Evolutionary conservation across 2,113 vertebrate genomes (phyloP).

Genomic region (Columba livia): DNA sequence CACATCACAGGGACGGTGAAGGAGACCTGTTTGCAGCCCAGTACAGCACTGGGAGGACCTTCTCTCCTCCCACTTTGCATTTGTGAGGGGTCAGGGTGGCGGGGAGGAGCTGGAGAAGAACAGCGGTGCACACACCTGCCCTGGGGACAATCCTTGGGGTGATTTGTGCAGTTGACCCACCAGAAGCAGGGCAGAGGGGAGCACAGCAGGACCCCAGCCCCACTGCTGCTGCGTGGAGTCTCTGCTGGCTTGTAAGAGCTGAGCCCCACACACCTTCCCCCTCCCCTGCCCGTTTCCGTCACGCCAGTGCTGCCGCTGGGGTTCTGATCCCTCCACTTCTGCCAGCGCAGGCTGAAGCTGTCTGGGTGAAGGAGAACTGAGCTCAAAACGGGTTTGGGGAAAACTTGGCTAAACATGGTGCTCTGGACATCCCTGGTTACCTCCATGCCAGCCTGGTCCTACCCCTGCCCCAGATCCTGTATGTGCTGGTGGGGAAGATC

Average conservation of each 20-base stretch:
- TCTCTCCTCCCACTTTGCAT: not conserved
- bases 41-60: fast-evolving
- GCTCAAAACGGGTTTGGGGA: fast-evolving
- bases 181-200: not conserved
- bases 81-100: not conserved
- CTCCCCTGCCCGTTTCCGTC: not conserved
- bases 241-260: not conserved
- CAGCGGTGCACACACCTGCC: fast-evolving
- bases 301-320: too few relatives aligned
- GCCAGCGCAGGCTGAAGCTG: not conserved
- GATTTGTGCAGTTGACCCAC: not conserved
- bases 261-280: not conserved
- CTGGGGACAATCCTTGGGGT: fast-evolving
- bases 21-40: fast-evolving
- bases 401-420: not conserved
- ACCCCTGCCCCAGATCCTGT: not conserved
- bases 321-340: not conserved
- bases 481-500: fast-evolving
- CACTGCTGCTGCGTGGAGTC: not conserved
- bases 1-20: fast-evolving
- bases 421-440: not conserved
- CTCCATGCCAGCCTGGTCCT: not conserved
- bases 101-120: not conserved
- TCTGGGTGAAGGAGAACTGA: fast-evolving
- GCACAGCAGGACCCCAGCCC: not conserved